These are phyloP conservation scores for Dicrostonyx torquatus DNA, from an alignment of 2,797 vertebrate genomes.

Conservation along the genomic window DNA sequence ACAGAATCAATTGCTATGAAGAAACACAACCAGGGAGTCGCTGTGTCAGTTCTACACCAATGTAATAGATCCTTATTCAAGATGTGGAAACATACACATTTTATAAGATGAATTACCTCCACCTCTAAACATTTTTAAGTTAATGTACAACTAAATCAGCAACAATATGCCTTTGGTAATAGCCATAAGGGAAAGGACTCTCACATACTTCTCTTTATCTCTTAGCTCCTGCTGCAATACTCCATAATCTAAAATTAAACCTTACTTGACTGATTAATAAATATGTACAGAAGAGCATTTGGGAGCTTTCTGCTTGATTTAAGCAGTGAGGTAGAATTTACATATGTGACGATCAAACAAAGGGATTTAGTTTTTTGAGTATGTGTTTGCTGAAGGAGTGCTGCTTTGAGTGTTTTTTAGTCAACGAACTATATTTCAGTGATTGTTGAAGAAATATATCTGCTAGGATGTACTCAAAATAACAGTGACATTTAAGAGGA, in stretches of 20 bases:
- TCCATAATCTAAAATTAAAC: conserved; percentile 50
- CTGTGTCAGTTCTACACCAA: neutral
- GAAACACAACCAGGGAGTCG: conserved; percentile 32
- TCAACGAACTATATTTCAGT: neutral
- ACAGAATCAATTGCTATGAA: neutral
- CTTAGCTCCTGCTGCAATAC: neutral
- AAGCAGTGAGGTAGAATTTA: conserved; percentile 21
- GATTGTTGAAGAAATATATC: neutral
- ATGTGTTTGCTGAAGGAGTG: neutral
- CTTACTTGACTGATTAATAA: neutral
- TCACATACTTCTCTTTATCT: neutral
- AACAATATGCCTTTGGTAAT: neutral
- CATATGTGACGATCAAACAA: conserved; percentile 2
- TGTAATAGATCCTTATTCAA: conserved; percentile 4
- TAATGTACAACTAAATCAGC: conserved; percentile 25
- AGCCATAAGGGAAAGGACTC: neutral
- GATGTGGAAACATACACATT: conserved; percentile 18
- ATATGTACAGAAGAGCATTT: conserved; percentile 16
- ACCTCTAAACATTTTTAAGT: conserved; percentile 52
- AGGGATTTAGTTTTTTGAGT: neutral
- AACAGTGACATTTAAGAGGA: neutral
- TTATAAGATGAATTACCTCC: conserved; percentile 19
- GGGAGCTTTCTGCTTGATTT: conserved; percentile 16
- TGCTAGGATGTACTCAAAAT: neutral
- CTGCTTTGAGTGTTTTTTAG: conserved; percentile 9